Base-by-base conservation (phyloP, 2,888 invertebrate species). In the Aproaerema taeniolella region DNA sequence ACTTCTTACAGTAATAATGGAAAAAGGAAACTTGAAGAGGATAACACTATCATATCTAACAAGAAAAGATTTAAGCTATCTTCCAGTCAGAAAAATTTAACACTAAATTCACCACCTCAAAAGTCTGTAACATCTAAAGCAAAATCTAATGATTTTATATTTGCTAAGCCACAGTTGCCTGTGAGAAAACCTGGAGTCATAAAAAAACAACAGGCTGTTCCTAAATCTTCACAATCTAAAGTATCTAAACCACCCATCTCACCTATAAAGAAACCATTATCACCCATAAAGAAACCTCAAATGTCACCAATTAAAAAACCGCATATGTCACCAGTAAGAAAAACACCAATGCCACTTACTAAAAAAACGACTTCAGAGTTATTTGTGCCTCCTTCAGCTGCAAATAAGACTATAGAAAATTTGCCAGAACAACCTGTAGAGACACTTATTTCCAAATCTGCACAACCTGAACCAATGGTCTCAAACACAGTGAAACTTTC, bases 121-220 rank as follows among this genome's bases (percentile, higher is more conserved):
- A 32, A 38, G 37, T 13, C 40, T 28, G 55, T 50, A 15, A 52
- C 45, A 35, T 40, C 26, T 33, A 45, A 46, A 32, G 28, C 36
- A 51, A 41, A 45, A 42, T 31, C 30, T 1, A 55, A 59, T 40
- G 63, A 67, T 32, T 75, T 75, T 63, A 52, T 65, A 43, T 78
- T 78, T 65, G 53, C 61, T 1, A 76, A 71, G 48, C 79, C 77
- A 11, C 45, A 55, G 35, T 51, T 67, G 33, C 77, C 77, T 26
- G 37, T 64, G 10, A 61, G 50, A 41, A 76, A 70, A 51, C 9
- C 20, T 26, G 2, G 20, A n/a, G n/a, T n/a, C n/a, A n/a, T n/a
- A n/a, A n/a, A n/a, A n/a, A n/a, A 59, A 53, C 37, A 32, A 37
- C 2, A 62, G n/a, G 14, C 12, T 7, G 15, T 16, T 10, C 10